Evolutionary conservation across 2,113 vertebrate species (phyloP), one percentile per base, ranked within the genome.

Genomic region (Takifugu bimaculatus): DNA sequence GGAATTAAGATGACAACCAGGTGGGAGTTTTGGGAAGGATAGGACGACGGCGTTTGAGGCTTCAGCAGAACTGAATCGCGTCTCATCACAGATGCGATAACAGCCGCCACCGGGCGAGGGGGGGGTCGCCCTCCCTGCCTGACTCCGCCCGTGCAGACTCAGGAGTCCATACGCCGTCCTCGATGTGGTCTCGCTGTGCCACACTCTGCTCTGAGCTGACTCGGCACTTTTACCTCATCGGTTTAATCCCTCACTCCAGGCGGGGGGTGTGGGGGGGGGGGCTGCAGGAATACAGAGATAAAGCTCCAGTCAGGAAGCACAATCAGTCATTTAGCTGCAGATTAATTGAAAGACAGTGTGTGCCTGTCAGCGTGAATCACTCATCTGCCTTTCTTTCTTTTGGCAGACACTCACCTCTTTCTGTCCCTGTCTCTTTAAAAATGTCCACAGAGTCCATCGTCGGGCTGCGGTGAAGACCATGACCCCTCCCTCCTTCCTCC

Each of bases 391-490:
- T 39, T 28, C 35, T 50, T 32, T 72, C 63, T 63, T 81, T 74
- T 62, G 54, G 39, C 50, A 54, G 43, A 20, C 20, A 52, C 65
- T 79, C 63, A 78, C 55, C 11, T 61, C 25, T 13, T 11, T 3
- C 44, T 45, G 44, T 15, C 12, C 12, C 45, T 48, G 45, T 48
- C 45, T 48, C n/a, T 48, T 48, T 48, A 28, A 63, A 58, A 62
- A 28, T 77, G 50, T 56, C 68, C 51, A 57, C 84, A 91, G 87
- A 70, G 26, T 73, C 68, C 13, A 35, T 68, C n/a, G 51, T 65
- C 64, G 59, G 60, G 74, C 86, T 85, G 76, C 83, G 55, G 89
- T 90, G 90, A 84, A 66, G 66, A 87, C 83, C 20, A 54, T 63
- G 61, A 74, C 58, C 68, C 77, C 67, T 78, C 81, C 78, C 55